phyloP scores from a whole-genome alignment of 2,888 invertebrate genomes.

The Agrilus mali region DNA sequence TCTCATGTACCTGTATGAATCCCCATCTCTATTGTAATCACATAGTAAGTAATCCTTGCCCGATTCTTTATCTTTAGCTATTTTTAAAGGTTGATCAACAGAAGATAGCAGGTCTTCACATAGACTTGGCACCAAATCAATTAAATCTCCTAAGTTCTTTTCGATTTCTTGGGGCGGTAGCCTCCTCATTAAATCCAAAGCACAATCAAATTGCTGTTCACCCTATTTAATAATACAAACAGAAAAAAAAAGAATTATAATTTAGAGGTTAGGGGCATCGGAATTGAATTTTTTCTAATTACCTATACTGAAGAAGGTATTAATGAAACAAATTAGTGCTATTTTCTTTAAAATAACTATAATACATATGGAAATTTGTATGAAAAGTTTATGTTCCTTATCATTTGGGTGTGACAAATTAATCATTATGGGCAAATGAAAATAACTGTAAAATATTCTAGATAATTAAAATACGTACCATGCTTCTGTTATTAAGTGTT shows the following conservation, averaged over 20 bases:
- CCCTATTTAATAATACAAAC: constrained; percentile 44
- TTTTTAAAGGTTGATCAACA: constrained; percentile 96
- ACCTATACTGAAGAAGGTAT: too few relatives aligned
- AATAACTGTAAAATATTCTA: too few relatives aligned
- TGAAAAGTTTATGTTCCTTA: too few relatives aligned
- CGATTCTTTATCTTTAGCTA: constrained; percentile 86
- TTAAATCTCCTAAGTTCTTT: constrained; percentile 94
- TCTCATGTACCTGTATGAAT: constrained; percentile 69
- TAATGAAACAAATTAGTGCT: too few relatives aligned
- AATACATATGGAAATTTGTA: too few relatives aligned
- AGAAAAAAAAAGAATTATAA: not conserved
- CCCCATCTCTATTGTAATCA: constrained; percentile 98
- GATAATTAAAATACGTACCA: too few relatives aligned
- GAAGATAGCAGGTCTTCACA: constrained; percentile 95
- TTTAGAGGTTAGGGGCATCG: too few relatives aligned
- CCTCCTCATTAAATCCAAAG: constrained; percentile 95
- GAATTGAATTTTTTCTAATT: too few relatives aligned
- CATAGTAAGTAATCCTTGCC: constrained; percentile 97
- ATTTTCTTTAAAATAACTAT: too few relatives aligned
- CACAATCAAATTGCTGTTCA: constrained; percentile 97
- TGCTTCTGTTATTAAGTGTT: too few relatives aligned
- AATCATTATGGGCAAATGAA: too few relatives aligned
- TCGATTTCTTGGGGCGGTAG: constrained; percentile 99
- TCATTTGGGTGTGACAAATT: too few relatives aligned
- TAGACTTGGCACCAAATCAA: constrained; percentile 89